phyloP scores from a whole-genome alignment of 2,113 vertebrate species.

The Epinephelus moara region DNA sequence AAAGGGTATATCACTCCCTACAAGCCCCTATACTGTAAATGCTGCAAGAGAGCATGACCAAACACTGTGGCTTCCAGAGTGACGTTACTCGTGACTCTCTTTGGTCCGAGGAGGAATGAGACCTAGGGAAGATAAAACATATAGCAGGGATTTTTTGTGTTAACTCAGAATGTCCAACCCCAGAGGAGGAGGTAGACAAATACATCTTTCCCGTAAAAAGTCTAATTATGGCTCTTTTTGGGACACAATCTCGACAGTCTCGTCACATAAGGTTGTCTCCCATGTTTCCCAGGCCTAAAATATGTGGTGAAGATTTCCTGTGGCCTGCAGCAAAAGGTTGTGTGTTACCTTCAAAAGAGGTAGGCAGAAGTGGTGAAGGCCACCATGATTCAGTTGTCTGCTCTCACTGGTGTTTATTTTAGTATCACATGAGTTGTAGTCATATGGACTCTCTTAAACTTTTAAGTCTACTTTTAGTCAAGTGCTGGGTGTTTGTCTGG shows the following conservation, averaged over 20 bases:
- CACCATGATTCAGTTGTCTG: not conserved
- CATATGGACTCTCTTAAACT: not conserved
- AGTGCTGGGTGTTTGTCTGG: too few species aligned
- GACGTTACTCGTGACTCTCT: slow-evolving; percentile 7
- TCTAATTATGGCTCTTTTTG: slow-evolving; percentile 27
- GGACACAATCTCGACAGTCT: not conserved
- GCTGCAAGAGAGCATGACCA: slow-evolving; percentile 24
- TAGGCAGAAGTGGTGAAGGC: not conserved
- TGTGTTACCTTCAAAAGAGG: slow-evolving; percentile 21
- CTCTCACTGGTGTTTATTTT: not conserved
- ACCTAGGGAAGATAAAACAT: slow-evolving; percentile 12
- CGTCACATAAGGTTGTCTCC: not conserved
- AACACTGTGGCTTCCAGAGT: slow-evolving; percentile 12
- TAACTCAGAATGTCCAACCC: slow-evolving; percentile 32
- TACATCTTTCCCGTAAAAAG: slow-evolving; percentile 24
- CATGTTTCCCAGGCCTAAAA: slow-evolving; percentile 2
- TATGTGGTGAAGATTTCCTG: not conserved
- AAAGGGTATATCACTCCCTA: slow-evolving; percentile 18
- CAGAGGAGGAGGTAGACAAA: not conserved
- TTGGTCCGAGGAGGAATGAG: slow-evolving; percentile 20
- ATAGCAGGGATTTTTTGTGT: not conserved
- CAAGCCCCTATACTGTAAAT: slow-evolving; percentile 14
- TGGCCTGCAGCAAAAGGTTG: slow-evolving; percentile 7
- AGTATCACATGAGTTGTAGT: not conserved
- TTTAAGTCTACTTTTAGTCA: not conserved